Base-by-base conservation (phyloP, 2,113 vertebrate species). In the Sitta europaea region DNA sequence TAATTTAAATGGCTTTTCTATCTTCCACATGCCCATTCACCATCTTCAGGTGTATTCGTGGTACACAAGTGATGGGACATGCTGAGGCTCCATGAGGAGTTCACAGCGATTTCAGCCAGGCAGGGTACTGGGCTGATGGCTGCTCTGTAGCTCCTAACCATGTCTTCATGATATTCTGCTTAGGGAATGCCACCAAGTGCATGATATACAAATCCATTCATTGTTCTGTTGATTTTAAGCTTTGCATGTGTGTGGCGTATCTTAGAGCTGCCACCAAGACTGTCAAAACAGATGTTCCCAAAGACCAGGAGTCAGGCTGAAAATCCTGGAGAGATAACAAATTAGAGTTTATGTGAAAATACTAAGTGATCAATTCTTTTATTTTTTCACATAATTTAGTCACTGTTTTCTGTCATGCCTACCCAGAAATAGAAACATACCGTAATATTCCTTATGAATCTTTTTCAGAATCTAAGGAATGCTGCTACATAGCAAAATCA, bases 91-190 rank as follows among this genome's bases (percentile, higher is more conserved):
- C 1, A 0, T 5, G 28, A 31, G 35, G 25, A 63, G 21, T 19
- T 84, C 25, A n/a, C 6, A 19, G n/a, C 22, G 29, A 54, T 47
- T 16, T 71, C 42, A 78, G 33, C 5, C 63, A 68, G 33, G 36
- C 35, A 86, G 42, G 1, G 5, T 16, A 6, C 25, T 11, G 16
- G 18, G 45, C 45, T 63, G 48, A 54, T 15, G 18, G 14, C 22
- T 14, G 8, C 23, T 54, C 18, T 1, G 0, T 35, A 76, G 36
- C 25, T 50, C 43, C 21, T n/a, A 53, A 61, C 0, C 0, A 1
- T 38, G 29, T 33, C 72, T n/a, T 24, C 21, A 19, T 15, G 17
- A 25, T 47, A 16, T 58, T 73, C 51, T 47, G 9, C 59, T 22
- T 33, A 29, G 29, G 31, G 33, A 43, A 36, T 25, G 16, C 24